Evolutionary conservation across 2,888 invertebrate species (phyloP).

Genomic region (Rhopalosiphum nymphaeae): DNA sequence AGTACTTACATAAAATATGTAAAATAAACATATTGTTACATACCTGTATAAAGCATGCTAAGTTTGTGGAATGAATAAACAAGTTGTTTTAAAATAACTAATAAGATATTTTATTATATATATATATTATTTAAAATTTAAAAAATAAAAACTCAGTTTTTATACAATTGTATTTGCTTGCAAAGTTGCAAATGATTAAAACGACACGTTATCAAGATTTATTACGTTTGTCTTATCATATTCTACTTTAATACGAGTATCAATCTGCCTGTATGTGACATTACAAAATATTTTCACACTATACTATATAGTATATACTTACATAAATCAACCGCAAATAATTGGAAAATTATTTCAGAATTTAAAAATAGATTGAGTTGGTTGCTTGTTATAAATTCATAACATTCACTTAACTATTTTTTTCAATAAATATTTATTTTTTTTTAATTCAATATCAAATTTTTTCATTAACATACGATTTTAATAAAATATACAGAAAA

Average conservation of each 20-base stretch:
- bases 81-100: background rate
- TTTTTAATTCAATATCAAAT: background rate
- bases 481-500: background rate
- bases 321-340: background rate
- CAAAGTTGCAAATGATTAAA: background rate
- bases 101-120: background rate
- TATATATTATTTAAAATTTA: background rate
- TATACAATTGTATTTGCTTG: background rate
- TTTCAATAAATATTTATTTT: background rate
- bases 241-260: background rate
- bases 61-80: background rate
- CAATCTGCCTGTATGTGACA: background rate
- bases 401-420: background rate
- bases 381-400: background rate
- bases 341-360: background rate
- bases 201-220: background rate
- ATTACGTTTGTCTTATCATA: background rate
- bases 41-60: background rate
- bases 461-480: background rate
- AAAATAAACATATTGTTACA: background rate
- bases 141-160: background rate
- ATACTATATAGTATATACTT: background rate
- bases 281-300: background rate
- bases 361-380: background rate
- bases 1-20: background rate